Evolutionary conservation across 2,888 invertebrate species (phyloP).

Genomic region (Nemurella pictetii): DNA sequence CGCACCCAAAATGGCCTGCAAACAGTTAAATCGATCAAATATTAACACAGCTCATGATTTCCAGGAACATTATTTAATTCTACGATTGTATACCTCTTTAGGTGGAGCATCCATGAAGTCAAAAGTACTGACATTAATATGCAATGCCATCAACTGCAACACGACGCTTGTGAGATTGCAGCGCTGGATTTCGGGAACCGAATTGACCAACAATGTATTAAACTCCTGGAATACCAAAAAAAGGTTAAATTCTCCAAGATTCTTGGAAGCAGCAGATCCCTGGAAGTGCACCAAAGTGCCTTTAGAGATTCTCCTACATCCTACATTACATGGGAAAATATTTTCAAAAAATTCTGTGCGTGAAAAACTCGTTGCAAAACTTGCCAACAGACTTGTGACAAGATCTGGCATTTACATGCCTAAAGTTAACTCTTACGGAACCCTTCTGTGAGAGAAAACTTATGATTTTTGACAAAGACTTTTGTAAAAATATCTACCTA

Average conservation of each 20-base stretch:
- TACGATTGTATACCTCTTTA: conserved; percentile 57
- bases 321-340: no score
- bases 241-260: neutral
- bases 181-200: conserved; percentile 85
- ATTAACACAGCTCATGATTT: neutral
- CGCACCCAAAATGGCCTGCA: conserved; percentile 50
- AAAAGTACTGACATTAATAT: conserved; percentile 79
- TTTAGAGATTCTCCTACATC: neutral
- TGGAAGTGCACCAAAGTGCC: neutral
- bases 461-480: no score
- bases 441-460: no score
- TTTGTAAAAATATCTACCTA: no score
- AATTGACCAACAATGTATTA: conserved; percentile 68
- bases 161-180: conserved; percentile 72
- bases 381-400: no score
- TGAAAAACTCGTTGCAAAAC: no score
- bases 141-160: conserved; percentile 81
- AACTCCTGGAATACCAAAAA: conserved; percentile 60
- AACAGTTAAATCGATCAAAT: conserved; percentile 26
- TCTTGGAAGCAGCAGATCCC: neutral
- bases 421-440: no score
- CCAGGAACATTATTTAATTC: neutral
- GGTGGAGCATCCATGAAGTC: conserved; percentile 91
- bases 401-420: no score
- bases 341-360: no score